Conservation (phyloP, 2,888 invertebrate species). For the Pandemis heparana region DNA sequence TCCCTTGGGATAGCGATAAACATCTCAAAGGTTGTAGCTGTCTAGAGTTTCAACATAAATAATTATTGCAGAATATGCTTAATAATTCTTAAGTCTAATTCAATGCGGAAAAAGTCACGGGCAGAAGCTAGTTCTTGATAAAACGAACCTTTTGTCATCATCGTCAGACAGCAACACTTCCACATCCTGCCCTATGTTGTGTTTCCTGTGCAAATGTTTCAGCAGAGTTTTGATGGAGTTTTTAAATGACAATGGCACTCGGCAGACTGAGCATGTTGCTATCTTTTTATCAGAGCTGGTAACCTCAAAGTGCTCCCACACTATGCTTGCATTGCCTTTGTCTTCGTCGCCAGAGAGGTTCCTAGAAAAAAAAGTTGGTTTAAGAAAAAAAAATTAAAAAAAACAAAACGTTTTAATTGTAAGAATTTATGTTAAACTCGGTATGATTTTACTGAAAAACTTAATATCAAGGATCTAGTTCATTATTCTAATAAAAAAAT, state of each 20-base stretch:
- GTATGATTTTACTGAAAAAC: neutral
- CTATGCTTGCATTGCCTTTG: slow-evolving; percentile 14
- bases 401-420: neutral
- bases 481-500: too few species aligned
- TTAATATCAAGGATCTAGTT: neutral
- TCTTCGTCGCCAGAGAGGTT: slow-evolving; percentile 22
- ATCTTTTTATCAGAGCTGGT: slow-evolving; percentile 34
- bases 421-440: neutral
- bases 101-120: too few species aligned
- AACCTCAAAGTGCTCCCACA: slow-evolving; percentile 44
- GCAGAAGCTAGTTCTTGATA: neutral
- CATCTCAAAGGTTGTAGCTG: too few species aligned
- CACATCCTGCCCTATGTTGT: slow-evolving; percentile 29
- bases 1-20: too few species aligned
- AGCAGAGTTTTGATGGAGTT: slow-evolving; percentile 34
- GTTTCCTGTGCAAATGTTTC: slow-evolving; percentile 43
- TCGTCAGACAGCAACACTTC: slow-evolving; percentile 25
- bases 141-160: slow-evolving; percentile 32
- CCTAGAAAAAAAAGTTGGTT: slow-evolving; percentile 1
- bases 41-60: too few species aligned
- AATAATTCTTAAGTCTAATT: too few species aligned
- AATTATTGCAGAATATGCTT: too few species aligned
- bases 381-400: neutral
- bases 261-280: slow-evolving; percentile 42
- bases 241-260: slow-evolving; percentile 39